Evolutionary conservation across 2,113 vertebrate genomes (phyloP).

Genomic region (Piliocolobus tephrosceles): DNA sequence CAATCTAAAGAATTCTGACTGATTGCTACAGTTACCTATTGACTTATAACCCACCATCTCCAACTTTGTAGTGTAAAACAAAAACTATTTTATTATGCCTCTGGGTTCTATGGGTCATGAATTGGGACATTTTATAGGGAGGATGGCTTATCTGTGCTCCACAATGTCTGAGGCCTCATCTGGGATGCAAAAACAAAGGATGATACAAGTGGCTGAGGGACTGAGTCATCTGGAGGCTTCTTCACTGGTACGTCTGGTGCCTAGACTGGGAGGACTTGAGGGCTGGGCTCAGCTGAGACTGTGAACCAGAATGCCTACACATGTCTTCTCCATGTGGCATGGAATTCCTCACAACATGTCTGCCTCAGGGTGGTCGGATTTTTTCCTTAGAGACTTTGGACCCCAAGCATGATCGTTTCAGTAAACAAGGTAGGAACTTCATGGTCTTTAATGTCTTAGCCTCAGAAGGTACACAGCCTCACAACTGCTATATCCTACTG

Average conservation of each 20-base stretch:
- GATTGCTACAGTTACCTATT: not conserved
- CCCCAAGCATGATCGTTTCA: not conserved
- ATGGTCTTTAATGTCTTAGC: not conserved
- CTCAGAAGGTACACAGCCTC: not conserved
- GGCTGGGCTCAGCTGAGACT: not conserved
- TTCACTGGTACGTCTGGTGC: fast-evolving
- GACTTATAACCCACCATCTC: not conserved
- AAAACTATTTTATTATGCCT: not conserved
- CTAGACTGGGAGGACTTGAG: not conserved
- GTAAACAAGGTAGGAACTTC: not conserved
- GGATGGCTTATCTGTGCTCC: not conserved
- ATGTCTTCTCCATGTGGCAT: not conserved
- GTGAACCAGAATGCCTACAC: not conserved
- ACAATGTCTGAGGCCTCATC: not conserved
- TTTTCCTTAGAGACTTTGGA: not conserved
- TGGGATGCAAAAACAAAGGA: not conserved
- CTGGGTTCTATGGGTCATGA: not conserved
- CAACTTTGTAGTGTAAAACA: not conserved
- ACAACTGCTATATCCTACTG: not conserved
- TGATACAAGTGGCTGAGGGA: not conserved
- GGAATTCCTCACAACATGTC: not conserved
- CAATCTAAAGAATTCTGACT: not conserved
- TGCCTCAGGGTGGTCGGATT: not conserved
- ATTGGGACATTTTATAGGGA: not conserved
- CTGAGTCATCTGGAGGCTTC: not conserved